Conservation (phyloP, 2,888 invertebrate species). For the Stenichneumon culpator region DNA sequence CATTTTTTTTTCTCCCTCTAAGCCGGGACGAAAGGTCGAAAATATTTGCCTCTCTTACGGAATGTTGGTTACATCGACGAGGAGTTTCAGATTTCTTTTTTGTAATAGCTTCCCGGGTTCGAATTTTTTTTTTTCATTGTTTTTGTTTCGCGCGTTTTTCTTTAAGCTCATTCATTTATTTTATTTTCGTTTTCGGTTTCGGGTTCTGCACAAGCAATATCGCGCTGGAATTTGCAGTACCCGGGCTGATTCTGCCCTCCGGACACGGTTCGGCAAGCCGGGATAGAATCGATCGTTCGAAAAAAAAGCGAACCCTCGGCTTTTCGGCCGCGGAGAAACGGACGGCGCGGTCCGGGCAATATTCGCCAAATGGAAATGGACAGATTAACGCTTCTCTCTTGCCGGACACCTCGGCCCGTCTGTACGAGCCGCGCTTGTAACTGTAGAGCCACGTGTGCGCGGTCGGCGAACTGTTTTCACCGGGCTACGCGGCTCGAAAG, state of each 20-base stretch:
- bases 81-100: not conserved
- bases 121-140: not conserved
- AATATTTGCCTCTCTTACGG: not conserved
- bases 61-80: not conserved
- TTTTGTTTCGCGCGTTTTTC: conserved; percentile 1
- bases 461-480: conserved; percentile 14
- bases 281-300: conserved; percentile 38
- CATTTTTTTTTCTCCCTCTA: not conserved
- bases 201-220: conserved; percentile 25
- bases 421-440: not conserved
- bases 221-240: conserved; percentile 37
- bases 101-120: not conserved
- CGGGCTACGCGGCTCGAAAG: conserved; percentile 42
- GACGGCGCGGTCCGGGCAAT: conserved; percentile 41
- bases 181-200: conserved; percentile 12
- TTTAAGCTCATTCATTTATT: conserved; percentile 7
- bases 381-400: conserved; percentile 62
- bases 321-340: conserved; percentile 34
- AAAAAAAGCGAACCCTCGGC: conserved; percentile 35
- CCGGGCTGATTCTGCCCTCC: conserved; percentile 28
- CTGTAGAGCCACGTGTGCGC: conserved; percentile 14
- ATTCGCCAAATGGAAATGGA: conserved; percentile 65
- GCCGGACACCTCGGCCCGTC: conserved; percentile 6
- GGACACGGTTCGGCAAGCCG: not conserved
- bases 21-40: not conserved